phyloP scores from a whole-genome alignment of 2,797 vertebrate species.

The Paedocypris micromegethes region DNA sequence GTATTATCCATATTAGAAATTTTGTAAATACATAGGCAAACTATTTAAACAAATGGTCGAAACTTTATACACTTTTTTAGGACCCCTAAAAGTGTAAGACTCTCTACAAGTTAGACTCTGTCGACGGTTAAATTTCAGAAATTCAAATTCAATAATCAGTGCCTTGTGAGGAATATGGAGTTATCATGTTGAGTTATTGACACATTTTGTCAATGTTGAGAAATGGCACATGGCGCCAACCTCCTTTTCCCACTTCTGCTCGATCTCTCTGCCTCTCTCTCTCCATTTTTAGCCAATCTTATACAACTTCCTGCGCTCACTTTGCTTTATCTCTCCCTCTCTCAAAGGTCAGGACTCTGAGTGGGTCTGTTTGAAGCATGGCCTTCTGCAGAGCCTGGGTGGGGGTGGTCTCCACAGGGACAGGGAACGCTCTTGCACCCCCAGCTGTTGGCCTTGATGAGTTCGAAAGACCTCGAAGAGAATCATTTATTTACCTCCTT shows the following conservation, averaged over 20 bases:
- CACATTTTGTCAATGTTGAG: conserved; percentile 40
- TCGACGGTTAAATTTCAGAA: background rate
- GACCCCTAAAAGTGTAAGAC: background rate
- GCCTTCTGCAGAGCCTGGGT: conserved; percentile 56
- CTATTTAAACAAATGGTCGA: too few relatives aligned
- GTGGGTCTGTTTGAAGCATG: conserved; percentile 66
- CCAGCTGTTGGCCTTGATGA: conserved; percentile 64
- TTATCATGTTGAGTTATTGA: conserved; percentile 46
- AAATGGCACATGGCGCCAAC: conserved; percentile 34
- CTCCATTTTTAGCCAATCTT: conserved; percentile 31
- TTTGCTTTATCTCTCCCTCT: conserved; percentile 38
- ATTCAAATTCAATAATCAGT: conserved; percentile 21
- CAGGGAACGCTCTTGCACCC: conserved; percentile 41
- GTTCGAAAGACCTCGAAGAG: conserved; percentile 58
- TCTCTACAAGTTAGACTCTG: conserved; percentile 7
- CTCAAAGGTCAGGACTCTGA: conserved; percentile 68
- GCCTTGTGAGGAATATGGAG: conserved; percentile 25
- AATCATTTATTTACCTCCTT: conserved; percentile 57
- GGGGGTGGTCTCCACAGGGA: conserved; percentile 52
- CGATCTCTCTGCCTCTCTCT: conserved; percentile 21
- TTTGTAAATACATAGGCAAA: background rate
- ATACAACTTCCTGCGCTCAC: conserved; percentile 22
- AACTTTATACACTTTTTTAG: too few relatives aligned
- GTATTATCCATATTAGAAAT: too few relatives aligned
- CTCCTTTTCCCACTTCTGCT: conserved; percentile 21